Evolutionary conservation across 2,113 vertebrate genomes (phyloP), one percentile per base, ranked within the genome.

Genomic region (Mandrillus leucophaeus): DNA sequence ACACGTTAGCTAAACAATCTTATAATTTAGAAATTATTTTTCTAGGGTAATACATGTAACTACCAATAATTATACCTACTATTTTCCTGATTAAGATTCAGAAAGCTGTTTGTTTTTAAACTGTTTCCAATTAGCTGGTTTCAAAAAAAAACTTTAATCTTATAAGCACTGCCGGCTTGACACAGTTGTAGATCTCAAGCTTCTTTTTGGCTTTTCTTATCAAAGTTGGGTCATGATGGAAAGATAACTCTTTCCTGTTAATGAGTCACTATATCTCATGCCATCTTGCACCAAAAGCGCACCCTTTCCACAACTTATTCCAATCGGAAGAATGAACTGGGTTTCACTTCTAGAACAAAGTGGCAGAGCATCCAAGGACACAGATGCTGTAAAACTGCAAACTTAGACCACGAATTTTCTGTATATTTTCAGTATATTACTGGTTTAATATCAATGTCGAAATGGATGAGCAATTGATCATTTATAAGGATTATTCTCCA

Each of bases 101-200:
- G 23, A 90, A 95, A 80, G 22, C 27, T 79, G n/a, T 73, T 95
- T 96, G 43, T 68, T 93, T 92, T 95, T 55, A 64, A 97, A 90
- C 18, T 92, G 32, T 30, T 93, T 73, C 70, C 27, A 96, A 88
- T 93, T 50, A 96, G 32, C 48, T 81, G 64, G 93, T 81, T 89
- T 22, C 10, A 61, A 84, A 83, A 68, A 50, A 50, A 78, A 59
- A 82, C 30, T 48, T 95, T 68, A 81, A 94, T 90, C 11, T 80
- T 45, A 25, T 30, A 88, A 78, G 57, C 14, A 92, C 38, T 35
- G 14, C 13, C 73, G 45, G 22, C 30, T 90, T 57, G 70, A 90
- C 73, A 96, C 9, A 70, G 76, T 22, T 59, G 20, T 27, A 90
- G 55, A 78, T n/a, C 5, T 38, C 16, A 85, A 78, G 22, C 3